A percentile compares a stretch with the other conserved stretches of the same genome.
Evolutionary conservation across 2,113 vertebrate genomes (phyloP).

Genomic region (Romanogobio albipinnatus): DNA sequence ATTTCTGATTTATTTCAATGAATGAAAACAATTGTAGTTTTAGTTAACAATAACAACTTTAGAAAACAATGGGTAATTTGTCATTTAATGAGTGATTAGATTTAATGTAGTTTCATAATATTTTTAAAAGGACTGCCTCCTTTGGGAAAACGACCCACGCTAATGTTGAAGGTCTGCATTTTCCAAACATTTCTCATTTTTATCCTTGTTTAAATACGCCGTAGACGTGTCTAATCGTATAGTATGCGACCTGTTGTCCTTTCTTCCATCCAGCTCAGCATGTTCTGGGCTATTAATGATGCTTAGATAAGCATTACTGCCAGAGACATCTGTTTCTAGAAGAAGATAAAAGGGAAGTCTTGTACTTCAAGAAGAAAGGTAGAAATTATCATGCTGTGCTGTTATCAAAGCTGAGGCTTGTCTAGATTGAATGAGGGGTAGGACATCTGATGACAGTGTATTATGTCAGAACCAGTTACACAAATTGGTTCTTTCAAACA

Average conservation of each 20-base stretch:
- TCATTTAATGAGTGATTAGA: background rate
- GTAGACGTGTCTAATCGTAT: background rate
- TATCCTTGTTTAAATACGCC: slow-evolving; percentile 13
- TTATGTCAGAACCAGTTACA: slow-evolving; percentile 12
- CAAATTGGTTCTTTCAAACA: slow-evolving; percentile 10
- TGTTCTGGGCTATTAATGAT: slow-evolving; percentile 37
- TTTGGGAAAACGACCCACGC: background rate
- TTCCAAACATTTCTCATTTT: background rate
- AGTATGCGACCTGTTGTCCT: slow-evolving; percentile 31
- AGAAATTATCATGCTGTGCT: slow-evolving; percentile 19
- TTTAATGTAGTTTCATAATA: background rate
- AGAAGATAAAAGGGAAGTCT: slow-evolving; percentile 35
- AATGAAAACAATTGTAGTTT: background rate
- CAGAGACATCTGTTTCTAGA: slow-evolving; percentile 37
- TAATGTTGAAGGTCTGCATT: background rate
- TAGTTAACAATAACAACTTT: background rate
- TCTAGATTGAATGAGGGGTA: background rate
- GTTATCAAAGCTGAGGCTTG: slow-evolving; percentile 32
- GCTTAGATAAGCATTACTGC: slow-evolving; percentile 45
- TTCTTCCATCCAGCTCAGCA: slow-evolving; percentile 26
- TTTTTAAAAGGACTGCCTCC: background rate
- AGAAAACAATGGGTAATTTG: background rate
- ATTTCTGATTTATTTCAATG: background rate
- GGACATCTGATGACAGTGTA: background rate
- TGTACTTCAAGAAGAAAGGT: slow-evolving; percentile 27